Evolutionary conservation across 35 echinoderm and acorn worm species (phyloP).

Genomic region (Stichopus chloronotus): DNA sequence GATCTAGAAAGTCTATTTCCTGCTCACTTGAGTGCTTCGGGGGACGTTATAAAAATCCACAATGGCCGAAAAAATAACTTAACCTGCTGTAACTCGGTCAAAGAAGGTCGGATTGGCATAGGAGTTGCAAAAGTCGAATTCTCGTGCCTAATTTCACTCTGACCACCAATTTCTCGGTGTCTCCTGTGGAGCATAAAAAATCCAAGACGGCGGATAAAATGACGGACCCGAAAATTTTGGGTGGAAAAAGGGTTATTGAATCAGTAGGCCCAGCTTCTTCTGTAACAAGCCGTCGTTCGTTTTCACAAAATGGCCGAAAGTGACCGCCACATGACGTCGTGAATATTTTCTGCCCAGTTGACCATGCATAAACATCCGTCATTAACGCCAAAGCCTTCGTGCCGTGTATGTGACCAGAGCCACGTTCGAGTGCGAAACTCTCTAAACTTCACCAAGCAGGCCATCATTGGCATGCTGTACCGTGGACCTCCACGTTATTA

Average conservation of each 20-base stretch:
- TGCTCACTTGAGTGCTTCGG: no score
- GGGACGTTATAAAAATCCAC: no score
- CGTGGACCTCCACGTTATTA: background rate
- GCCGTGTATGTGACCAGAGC: background rate
- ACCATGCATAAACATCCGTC: constrained; percentile 3
- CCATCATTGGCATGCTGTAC: background rate
- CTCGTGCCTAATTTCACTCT: background rate
- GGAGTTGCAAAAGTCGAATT: background rate
- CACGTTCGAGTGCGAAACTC: background rate
- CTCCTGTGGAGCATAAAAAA: no score
- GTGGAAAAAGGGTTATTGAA: background rate
- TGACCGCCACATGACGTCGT: constrained; percentile 1
- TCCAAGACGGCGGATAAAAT: no score
- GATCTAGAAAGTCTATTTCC: no score
- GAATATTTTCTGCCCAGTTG: background rate
- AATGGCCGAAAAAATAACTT: no score
- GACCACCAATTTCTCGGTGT: background rate
- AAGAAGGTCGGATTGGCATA: no score
- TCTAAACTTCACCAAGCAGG: background rate
- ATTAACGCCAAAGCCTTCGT: background rate
- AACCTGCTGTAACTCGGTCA: no score
- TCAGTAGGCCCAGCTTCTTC: background rate
- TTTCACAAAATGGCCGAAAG: background rate
- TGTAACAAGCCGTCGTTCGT: no score
- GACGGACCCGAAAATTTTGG: no score